Percentiles rank a stretch among this genome's conserved stretches.
Conservation (phyloP, 2,797 vertebrate genomes). For the Hydrolagus colliei region DNA sequence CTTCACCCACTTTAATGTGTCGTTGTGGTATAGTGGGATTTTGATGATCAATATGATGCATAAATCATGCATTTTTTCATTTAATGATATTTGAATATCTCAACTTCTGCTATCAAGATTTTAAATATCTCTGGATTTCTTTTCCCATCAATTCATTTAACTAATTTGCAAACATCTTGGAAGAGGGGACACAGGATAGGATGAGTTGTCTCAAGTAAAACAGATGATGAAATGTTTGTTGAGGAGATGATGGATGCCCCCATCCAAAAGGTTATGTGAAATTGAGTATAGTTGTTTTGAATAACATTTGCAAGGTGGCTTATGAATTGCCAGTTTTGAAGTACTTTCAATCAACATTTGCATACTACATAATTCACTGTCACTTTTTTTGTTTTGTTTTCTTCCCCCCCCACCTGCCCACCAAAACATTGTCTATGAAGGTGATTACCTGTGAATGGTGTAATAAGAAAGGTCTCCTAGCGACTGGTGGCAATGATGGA, state of each 20-base stretch:
- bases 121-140: no score
- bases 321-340: background rate
- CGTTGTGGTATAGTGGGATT: background rate
- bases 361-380: no score
- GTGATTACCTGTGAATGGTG: slow-evolving; percentile 88
- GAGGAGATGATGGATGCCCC: no score
- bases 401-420: no score
- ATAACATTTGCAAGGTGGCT: no score
- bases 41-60: background rate
- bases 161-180: no score
- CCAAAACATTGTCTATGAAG: slow-evolving; percentile 49
- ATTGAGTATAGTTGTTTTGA: background rate
- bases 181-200: no score
- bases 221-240: no score
- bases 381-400: no score
- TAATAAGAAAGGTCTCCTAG: slow-evolving; percentile 80
- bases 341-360: no score
- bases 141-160: no score
- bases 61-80: background rate
- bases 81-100: background rate
- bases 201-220: no score
- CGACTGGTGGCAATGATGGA: slow-evolving; percentile 88
- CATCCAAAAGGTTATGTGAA: background rate
- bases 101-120: background rate
- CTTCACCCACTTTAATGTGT: background rate